Evolutionary conservation across 2,113 vertebrate species (phyloP).

Genomic region (Hyperopisus bebe): DNA sequence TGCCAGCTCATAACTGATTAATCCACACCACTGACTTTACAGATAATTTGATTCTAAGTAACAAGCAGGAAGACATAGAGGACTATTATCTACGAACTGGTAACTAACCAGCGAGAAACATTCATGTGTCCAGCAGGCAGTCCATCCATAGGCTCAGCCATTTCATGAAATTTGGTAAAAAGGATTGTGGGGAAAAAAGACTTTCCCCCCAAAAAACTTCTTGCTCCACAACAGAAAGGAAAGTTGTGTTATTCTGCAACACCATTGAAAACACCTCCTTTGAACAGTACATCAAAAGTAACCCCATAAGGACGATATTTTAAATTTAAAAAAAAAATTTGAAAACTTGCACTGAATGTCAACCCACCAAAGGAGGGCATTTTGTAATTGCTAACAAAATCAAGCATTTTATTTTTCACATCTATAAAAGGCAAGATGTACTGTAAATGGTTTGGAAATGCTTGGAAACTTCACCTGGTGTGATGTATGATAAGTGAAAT

Average conservation of each 20-base stretch:
- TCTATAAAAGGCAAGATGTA: not conserved
- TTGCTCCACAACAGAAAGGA: not conserved
- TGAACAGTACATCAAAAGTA: not conserved
- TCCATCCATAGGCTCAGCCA: not conserved
- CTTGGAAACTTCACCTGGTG: not conserved
- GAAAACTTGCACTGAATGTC: not conserved
- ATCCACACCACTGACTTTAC: not conserved
- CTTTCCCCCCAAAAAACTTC: too few species aligned
- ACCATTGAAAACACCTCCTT: not conserved
- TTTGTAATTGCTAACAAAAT: not conserved
- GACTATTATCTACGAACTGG: not conserved
- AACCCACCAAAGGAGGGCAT: not conserved
- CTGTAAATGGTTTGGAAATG: not conserved
- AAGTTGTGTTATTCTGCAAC: not conserved
- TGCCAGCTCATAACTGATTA: not conserved
- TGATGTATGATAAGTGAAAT: not conserved
- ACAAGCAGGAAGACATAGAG: not conserved
- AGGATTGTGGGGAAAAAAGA: not conserved
- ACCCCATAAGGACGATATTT: not conserved
- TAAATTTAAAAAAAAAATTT: not conserved
- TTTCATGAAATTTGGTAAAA: not conserved
- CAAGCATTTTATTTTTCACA: not conserved
- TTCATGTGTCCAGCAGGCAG: not conserved
- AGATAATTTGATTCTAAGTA: not conserved
- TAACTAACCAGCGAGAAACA: not conserved